Conservation (phyloP, 2,888 invertebrate species). For the Lamproptera curius region DNA sequence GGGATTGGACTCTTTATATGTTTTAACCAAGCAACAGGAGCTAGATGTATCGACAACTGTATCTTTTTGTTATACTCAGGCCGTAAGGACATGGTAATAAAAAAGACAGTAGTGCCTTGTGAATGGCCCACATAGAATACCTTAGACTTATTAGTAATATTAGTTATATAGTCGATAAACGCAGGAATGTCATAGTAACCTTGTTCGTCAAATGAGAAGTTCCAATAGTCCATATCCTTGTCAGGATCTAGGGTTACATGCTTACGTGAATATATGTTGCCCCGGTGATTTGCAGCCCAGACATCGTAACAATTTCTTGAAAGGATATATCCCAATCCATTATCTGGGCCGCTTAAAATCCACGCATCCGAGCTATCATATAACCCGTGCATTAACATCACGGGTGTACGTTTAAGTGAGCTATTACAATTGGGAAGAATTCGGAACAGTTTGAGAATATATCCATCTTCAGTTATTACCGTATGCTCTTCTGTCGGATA, state of each 20-base stretch:
- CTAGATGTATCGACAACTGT: conserved; percentile 66
- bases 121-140: conserved; percentile 84
- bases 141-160: conserved; percentile 60
- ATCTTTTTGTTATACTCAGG: conserved; percentile 78
- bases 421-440: conserved; percentile 38
- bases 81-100: conserved; percentile 63
- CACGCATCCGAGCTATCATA: conserved; percentile 40
- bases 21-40: conserved; percentile 75
- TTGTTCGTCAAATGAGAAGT: conserved; percentile 82
- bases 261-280: conserved; percentile 76
- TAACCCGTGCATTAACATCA: conserved; percentile 45
- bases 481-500: conserved; percentile 31
- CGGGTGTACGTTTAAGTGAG: conserved; percentile 25
- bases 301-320: conserved; percentile 73
- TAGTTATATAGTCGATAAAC: conserved; percentile 53
- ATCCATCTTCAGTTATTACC: conserved; percentile 40
- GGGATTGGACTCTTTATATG: conserved; percentile 55
- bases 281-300: conserved; percentile 65
- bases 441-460: conserved; percentile 33
- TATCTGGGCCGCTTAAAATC: conserved; percentile 50
- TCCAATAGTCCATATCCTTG: conserved; percentile 58
- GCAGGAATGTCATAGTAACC: conserved; percentile 83
- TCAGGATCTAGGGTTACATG: conserved; percentile 61
- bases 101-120: conserved; percentile 79
- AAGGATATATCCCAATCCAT: conserved; percentile 41